Conservation (phyloP, 2,113 vertebrate genomes). For the Pseudorhombus dupliciocellatus region DNA sequence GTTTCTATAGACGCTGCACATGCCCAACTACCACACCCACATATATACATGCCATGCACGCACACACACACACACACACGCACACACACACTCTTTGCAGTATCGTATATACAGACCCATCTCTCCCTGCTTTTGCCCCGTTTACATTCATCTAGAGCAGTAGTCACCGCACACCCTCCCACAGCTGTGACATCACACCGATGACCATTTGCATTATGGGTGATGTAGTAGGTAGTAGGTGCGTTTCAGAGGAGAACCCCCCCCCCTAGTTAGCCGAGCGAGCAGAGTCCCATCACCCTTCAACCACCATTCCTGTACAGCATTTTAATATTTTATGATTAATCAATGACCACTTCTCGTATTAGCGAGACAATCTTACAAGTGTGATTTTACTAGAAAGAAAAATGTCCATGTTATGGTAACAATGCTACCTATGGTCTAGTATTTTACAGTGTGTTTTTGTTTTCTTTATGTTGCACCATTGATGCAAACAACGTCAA, state of each 20-base stretch:
- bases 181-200: constrained; percentile 25
- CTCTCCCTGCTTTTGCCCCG: constrained; percentile 14
- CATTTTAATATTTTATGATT: constrained; percentile 58
- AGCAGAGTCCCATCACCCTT: constrained; percentile 24
- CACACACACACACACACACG: constrained; percentile 20
- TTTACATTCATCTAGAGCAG: constrained; percentile 23
- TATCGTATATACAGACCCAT: constrained; percentile 29
- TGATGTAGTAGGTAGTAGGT: constrained; percentile 43
- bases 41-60: background rate
- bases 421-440: constrained; percentile 72
- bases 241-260: constrained; percentile 38
- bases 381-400: constrained; percentile 64
- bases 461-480: constrained; percentile 48
- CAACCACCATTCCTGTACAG: constrained; percentile 55
- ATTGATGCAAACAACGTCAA: constrained; percentile 54
- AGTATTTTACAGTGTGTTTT: constrained; percentile 57
- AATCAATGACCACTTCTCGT: constrained; percentile 75
- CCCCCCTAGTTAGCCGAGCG: constrained; percentile 15
- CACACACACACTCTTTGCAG: constrained; percentile 26
- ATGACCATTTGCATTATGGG: constrained; percentile 57
- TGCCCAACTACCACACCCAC: no score
- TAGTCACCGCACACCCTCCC: constrained; percentile 31
- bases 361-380: constrained; percentile 76
- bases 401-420: constrained; percentile 62
- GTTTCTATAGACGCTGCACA: no score